Base-by-base conservation (phyloP, 2,113 vertebrate species). In the Lophochroa leadbeateri region DNA sequence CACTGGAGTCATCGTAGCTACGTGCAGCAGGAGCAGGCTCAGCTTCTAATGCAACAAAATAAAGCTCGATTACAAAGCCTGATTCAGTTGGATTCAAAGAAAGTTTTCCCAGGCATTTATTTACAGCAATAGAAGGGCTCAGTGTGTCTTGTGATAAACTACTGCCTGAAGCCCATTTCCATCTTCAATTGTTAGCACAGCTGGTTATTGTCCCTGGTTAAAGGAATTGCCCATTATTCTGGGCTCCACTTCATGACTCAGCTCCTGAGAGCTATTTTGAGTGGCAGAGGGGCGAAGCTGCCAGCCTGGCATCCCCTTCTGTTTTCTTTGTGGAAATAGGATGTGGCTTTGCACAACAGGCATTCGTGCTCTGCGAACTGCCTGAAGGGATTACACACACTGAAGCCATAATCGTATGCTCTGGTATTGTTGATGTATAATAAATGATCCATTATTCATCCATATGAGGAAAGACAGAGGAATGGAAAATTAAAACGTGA, bases 401-500 rank as follows among this genome's bases (percentile, higher is more conserved):
- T 3, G 10, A 77, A 63, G 86, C 80, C 64, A 2, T 50, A 58
- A 29, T 60, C 15, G 2, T 47, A 21, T 3, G 58, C 79, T 67
- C 82, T 13, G 68, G 27, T 64, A 63, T 10, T 47, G 74, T 10
- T 64, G 82, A 7, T 81, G 72, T 8, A 7, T 55, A 76, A 13
- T 55, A 69, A 93, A 84, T 33, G 47, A 61, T 35, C 76, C 65
- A 69, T 92, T 88, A 72, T 60, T 65, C 92, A 84, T 58, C 88
- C 3, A 0, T 33, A 1, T 27, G 69, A 94, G 83, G 44, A 85
- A 77, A 94, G 80, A 67, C 95, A 92, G 91, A 75, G 88, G 74
- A 86, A 46, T 49, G 92, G 92, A 95, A 94, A 97, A 86, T 70
- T 29, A 65, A 82, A 94, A 84, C 14, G 21, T 57, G 83, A 93